Conservation (phyloP, 1,140 invertebrate genomes). For the Hyles vespertilio region DNA sequence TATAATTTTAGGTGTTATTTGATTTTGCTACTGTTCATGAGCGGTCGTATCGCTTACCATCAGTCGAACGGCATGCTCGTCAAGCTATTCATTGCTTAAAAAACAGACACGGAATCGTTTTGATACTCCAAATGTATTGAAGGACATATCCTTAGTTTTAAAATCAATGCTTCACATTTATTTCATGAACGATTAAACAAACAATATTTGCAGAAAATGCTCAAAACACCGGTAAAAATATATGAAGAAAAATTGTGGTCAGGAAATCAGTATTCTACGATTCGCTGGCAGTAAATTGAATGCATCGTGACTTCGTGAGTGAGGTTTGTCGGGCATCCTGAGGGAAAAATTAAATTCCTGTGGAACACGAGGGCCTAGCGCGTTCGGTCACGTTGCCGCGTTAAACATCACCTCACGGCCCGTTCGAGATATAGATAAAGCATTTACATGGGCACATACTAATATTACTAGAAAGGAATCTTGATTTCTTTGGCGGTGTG, state of each 20-base stretch:
- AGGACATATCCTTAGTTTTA: neutral
- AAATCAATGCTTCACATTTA: neutral
- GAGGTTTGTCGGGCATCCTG: conserved; percentile 27
- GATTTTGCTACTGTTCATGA: too few relatives aligned
- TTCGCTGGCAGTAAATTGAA: conserved; percentile 31
- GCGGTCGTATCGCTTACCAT: too few relatives aligned
- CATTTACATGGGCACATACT: neutral
- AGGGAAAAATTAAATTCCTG: conserved; percentile 52
- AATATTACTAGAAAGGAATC: too few relatives aligned
- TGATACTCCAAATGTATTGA: too few relatives aligned
- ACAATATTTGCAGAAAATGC: conserved; percentile 2
- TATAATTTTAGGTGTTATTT: too few relatives aligned
- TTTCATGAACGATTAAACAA: neutral
- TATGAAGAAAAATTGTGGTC: neutral
- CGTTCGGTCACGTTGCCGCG: conserved; percentile 24
- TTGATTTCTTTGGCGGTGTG: too few relatives aligned
- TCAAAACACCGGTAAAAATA: too few relatives aligned
- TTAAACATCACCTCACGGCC: conserved; percentile 1
- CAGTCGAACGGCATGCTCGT: too few relatives aligned
- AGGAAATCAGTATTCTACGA: conserved; percentile 41
- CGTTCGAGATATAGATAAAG: neutral
- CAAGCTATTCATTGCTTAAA: too few relatives aligned
- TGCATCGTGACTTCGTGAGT: conserved; percentile 21
- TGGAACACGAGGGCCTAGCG: conserved; percentile 13
- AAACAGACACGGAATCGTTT: too few relatives aligned